A percentile compares a stretch with the other conserved stretches of the same genome.
These are phyloP conservation scores for Philhelius pedissequus DNA, from an alignment of 2,888 invertebrate genomes.

Conservation along the genomic window DNA sequence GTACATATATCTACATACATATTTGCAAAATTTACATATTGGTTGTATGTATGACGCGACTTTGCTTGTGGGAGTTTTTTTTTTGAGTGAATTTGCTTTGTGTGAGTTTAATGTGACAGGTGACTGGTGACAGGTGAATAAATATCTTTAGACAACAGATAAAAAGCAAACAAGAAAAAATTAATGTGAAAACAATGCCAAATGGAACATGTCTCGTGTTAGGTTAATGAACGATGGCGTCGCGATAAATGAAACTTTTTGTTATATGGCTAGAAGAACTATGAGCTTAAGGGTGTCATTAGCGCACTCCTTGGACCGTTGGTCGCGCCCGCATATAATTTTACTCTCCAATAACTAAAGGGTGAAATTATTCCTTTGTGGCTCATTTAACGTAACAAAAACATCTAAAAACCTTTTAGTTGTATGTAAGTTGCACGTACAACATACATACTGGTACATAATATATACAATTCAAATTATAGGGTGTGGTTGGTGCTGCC, in stretches of 20 bases:
- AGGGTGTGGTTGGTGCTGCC: conserved; percentile 59
- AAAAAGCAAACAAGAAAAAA: conserved; percentile 16
- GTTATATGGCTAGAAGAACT: not conserved
- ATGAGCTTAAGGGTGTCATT: conserved; percentile 27
- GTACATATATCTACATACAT: not conserved
- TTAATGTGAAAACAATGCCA: conserved; percentile 16
- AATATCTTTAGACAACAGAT: conserved; percentile 25
- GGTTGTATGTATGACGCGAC: not conserved
- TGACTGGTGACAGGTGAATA: conserved; percentile 52
- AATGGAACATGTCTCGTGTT: not conserved
- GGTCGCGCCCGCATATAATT: conserved; percentile 29
- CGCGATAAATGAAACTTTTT: conserved; percentile 9
- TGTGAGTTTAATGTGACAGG: conserved; percentile 30
- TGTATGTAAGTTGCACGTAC: not conserved
- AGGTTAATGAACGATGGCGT: conserved; percentile 25
- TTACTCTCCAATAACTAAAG: conserved; percentile 29
- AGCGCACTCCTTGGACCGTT: not conserved
- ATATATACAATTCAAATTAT: conserved; percentile 27
- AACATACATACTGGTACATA: not conserved
- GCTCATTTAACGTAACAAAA: conserved; percentile 45
- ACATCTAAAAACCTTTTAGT: conserved; percentile 35
- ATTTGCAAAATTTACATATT: conserved; percentile 23
- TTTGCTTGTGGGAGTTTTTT: not conserved
- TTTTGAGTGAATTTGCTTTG: not conserved
- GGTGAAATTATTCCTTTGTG: conserved; percentile 42